phyloP scores from a whole-genome alignment of 1,140 invertebrate species.

The Drosophila parvula region DNA sequence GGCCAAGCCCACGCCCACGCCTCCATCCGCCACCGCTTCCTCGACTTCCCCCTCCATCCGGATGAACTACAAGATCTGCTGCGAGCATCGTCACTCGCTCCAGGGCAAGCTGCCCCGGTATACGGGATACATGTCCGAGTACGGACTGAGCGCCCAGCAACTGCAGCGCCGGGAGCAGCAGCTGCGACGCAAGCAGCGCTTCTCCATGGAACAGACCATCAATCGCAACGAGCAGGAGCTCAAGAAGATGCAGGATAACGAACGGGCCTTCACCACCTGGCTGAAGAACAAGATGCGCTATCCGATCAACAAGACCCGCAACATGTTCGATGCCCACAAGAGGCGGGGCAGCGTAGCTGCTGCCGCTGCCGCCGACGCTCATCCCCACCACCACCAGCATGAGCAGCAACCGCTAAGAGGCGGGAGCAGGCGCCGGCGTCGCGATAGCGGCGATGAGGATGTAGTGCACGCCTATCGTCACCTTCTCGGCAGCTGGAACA shows the following conservation, averaged over 20 bases:
- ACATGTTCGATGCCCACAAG: conserved; percentile 79
- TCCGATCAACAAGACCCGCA: conserved; percentile 80
- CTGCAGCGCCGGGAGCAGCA: conserved; percentile 70
- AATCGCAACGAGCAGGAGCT: conserved; percentile 74
- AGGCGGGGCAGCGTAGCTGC: conserved; percentile 61
- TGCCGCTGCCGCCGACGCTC: conserved; percentile 25
- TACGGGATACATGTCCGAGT: conserved; percentile 82
- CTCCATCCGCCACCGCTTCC: conserved; percentile 13
- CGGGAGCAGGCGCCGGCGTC: conserved; percentile 12
- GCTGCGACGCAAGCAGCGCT: conserved; percentile 59
- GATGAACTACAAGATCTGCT: conserved; percentile 80
- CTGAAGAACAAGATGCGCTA: conserved; percentile 83
- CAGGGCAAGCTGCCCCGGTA: conserved; percentile 78
- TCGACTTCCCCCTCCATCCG: conserved; percentile 55
- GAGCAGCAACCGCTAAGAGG: conserved; percentile 13
- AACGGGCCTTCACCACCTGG: conserved; percentile 82
- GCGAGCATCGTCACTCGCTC: conserved; percentile 74
- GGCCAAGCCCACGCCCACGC: conserved; percentile 42
- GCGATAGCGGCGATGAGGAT: conserved; percentile 52
- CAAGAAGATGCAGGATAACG: conserved; percentile 81
- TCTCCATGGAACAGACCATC: conserved; percentile 64
- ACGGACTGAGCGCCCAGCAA: conserved; percentile 77
- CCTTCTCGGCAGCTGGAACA: conserved; percentile 73
- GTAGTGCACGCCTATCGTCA: conserved; percentile 63
- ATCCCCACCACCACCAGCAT: conserved; percentile 18